Conservation (phyloP, 2,797 vertebrate species). For the Macropus fuliginosus region DNA sequence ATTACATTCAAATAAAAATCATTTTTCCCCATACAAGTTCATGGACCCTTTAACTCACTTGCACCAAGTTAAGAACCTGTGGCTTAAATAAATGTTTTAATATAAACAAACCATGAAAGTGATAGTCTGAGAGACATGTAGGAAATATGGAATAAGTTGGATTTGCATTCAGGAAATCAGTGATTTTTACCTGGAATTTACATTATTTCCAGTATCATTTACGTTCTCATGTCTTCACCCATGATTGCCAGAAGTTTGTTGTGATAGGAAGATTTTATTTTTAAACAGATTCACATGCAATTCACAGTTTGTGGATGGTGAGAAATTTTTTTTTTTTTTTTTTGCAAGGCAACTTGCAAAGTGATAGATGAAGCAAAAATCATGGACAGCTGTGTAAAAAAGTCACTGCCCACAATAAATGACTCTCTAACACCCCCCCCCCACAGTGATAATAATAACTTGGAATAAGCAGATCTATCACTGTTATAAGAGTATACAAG, state of each 20-base stretch:
- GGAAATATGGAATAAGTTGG: no score
- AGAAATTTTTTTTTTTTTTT: conserved; percentile 28
- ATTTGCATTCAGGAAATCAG: no score
- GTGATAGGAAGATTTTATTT: conserved; percentile 61
- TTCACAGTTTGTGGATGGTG: conserved; percentile 31
- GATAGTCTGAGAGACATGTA: no score
- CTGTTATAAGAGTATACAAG: no score
- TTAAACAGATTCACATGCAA: conserved; percentile 61
- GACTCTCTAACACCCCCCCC: background rate
- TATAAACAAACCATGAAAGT: no score
- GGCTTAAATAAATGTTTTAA: no score
- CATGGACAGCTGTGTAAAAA: conserved; percentile 7
- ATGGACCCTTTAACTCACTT: background rate
- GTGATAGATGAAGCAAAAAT: background rate
- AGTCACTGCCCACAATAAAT: background rate
- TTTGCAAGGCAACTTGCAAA: conserved; percentile 47
- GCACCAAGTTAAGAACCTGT: background rate
- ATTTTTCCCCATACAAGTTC: background rate
- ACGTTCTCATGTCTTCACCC: conserved; percentile 20
- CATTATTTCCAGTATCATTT: conserved; percentile 22
- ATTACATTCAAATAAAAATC: background rate
- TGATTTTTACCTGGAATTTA: no score
- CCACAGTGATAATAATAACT: background rate
- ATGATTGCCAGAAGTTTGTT: conserved; percentile 37
- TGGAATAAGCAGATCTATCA: no score